phyloP scores from a whole-genome alignment of 2,113 vertebrate species.

The Nanorana parkeri region DNA sequence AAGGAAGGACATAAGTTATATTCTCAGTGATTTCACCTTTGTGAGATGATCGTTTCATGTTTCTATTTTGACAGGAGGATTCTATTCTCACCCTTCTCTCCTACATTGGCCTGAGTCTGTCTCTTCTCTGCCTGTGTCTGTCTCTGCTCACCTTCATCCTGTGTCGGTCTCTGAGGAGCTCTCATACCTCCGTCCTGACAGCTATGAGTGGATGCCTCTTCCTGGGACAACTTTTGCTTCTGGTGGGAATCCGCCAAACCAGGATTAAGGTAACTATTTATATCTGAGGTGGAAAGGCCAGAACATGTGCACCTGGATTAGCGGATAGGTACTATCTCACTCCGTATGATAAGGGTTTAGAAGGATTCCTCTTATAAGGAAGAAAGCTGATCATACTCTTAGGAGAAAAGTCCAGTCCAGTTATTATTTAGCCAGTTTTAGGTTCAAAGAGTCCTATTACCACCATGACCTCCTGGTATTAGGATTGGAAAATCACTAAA shows the following conservation, averaged over 20 bases:
- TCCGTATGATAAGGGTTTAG: no score
- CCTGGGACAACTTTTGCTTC: constrained; percentile 66
- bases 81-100: constrained; percentile 54
- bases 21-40: no score
- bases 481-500: no score
- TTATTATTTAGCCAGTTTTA: no score
- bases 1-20: no score
- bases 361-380: no score
- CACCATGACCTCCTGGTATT: background rate
- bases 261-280: constrained; percentile 57
- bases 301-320: no score
- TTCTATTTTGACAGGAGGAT: constrained; percentile 43
- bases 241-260: constrained; percentile 53
- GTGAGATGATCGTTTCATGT: background rate
- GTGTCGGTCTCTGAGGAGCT: constrained; percentile 60
- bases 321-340: no score
- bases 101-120: constrained; percentile 59
- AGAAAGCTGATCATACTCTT: no score
- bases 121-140: constrained; percentile 60
- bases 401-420: no score
- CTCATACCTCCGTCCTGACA: constrained; percentile 65
- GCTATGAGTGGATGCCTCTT: constrained; percentile 70
- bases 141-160: constrained; percentile 69
- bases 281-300: no score
- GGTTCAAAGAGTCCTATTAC: background rate